These are phyloP conservation scores for Triplophysa dalaica DNA, from an alignment of 2,113 vertebrate genomes.

Conservation along the genomic window DNA sequence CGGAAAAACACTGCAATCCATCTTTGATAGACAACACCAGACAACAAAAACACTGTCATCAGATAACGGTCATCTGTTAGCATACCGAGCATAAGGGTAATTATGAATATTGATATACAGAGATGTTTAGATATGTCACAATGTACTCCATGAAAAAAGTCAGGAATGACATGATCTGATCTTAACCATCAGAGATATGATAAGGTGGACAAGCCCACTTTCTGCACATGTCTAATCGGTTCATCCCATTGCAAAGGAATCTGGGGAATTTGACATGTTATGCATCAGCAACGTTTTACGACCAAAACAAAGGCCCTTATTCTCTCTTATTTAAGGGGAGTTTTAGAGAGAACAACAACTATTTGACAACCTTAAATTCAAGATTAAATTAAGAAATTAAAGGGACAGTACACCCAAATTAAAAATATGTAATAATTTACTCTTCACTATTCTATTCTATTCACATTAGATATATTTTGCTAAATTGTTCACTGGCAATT, in stretches of 20 bases:
- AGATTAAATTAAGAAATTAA: neutral
- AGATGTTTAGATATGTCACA: slow-evolving; percentile 20
- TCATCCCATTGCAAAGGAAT: neutral
- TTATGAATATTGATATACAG: neutral
- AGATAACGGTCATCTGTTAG: neutral
- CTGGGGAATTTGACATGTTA: neutral
- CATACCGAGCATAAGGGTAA: neutral
- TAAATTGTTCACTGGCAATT: too few species aligned
- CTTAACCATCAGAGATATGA: neutral
- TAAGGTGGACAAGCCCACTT: neutral
- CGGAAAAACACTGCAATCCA: slow-evolving; percentile 12
- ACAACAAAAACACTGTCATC: slow-evolving; percentile 1
- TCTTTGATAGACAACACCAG: neutral
- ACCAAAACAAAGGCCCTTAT: neutral
- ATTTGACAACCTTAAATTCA: neutral
- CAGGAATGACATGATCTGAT: slow-evolving; percentile 1
- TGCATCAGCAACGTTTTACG: neutral
- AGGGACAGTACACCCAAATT: neutral
- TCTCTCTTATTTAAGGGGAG: neutral
- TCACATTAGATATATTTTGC: neutral
- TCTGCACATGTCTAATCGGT: neutral
- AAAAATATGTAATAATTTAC: neutral
- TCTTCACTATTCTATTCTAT: neutral
- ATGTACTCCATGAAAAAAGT: neutral
- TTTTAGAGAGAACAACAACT: neutral